Evolutionary conservation across 2,888 invertebrate species (phyloP).

Genomic region (Tyria jacobaeae): DNA sequence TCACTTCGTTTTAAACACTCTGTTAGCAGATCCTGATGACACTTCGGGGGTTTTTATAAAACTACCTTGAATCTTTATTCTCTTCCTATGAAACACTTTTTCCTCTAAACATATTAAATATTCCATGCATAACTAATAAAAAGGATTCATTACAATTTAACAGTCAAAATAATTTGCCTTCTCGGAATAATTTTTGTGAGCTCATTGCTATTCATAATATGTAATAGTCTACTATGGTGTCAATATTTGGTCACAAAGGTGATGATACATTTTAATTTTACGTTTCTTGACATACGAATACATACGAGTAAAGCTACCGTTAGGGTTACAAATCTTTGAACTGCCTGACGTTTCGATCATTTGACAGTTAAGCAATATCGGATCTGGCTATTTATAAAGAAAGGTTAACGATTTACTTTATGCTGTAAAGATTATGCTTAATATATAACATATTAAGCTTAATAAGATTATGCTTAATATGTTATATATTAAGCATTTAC

Average conservation of each 20-base stretch:
- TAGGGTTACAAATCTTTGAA: neutral
- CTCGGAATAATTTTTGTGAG: slow-evolving; percentile 2
- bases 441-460: too few species aligned
- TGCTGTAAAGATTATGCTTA: too few species aligned
- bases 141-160: slow-evolving; percentile 13
- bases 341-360: neutral
- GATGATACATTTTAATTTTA: neutral
- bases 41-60: neutral
- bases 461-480: too few species aligned
- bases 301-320: neutral
- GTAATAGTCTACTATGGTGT: neutral
- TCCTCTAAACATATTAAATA: slow-evolving; percentile 14
- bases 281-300: neutral
- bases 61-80: neutral
- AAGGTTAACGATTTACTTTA: too few species aligned
- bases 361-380: too few species aligned
- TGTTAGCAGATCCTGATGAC: too few species aligned
- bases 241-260: neutral
- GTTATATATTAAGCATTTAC: too few species aligned
- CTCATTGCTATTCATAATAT: slow-evolving; percentile 6
- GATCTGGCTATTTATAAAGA: too few species aligned
- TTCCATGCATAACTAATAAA: slow-evolving; percentile 7
- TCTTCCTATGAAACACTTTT: slow-evolving; percentile 7
- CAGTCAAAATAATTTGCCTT: slow-evolving; percentile 9
- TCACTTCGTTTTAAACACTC: too few species aligned